Evolutionary conservation across 2,888 invertebrate species (phyloP).

Genomic region (Clistopyga incitator): DNA sequence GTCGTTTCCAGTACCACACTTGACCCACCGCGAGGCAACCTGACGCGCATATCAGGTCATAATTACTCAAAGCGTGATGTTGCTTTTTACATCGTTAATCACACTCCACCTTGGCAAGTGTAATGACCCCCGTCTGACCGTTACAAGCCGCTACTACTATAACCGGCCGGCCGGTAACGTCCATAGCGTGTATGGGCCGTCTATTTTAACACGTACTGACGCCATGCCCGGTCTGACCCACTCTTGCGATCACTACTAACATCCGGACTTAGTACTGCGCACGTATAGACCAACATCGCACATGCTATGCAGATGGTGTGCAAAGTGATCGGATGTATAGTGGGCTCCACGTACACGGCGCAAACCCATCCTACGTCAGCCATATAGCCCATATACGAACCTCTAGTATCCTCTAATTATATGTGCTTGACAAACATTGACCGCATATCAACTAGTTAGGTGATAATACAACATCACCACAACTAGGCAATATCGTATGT

Average conservation of each 20-base stretch:
- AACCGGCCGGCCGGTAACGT: conserved; percentile 39
- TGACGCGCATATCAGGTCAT: conserved; percentile 62
- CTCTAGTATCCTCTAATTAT: conserved; percentile 64
- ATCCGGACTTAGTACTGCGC: background rate
- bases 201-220: conserved; percentile 11
- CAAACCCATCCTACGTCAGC: background rate
- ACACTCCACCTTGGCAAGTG: conserved; percentile 42
- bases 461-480: conserved; percentile 31
- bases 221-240: conserved; percentile 33
- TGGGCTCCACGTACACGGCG: background rate
- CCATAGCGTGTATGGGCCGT: background rate
- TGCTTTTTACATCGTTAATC: conserved; percentile 63
- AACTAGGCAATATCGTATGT: conserved; percentile 30
- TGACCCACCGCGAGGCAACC: conserved; percentile 36
- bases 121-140: conserved; percentile 58
- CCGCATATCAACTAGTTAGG: conserved; percentile 60
- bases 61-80: conserved; percentile 52
- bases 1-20: conserved; percentile 29
- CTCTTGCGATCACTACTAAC: conserved; percentile 28
- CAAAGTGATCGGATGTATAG: conserved; percentile 2
- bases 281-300: background rate
- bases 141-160: conserved; percentile 57
- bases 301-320: conserved; percentile 4
- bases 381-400: conserved; percentile 43
- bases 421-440: conserved; percentile 65